Evolutionary conservation across 2,888 invertebrate genomes (phyloP).

Genomic region (Thysanoteuthis rhombus): DNA sequence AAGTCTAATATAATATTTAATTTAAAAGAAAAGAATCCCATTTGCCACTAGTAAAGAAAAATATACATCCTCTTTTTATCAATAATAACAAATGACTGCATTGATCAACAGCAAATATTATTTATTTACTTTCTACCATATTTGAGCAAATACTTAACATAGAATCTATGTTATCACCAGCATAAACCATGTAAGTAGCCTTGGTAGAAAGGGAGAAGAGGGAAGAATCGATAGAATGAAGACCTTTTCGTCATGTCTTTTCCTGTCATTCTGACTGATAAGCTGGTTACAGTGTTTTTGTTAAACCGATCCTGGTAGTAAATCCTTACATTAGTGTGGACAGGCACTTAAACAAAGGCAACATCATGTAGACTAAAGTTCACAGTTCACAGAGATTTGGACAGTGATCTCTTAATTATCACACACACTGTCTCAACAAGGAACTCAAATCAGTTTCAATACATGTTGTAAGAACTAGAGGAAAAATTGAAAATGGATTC

Average conservation of each 20-base stretch:
- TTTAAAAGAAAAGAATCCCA: background rate
- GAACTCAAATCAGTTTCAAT: background rate
- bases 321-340: slow-evolving; percentile 26
- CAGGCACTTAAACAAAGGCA: slow-evolving; percentile 31
- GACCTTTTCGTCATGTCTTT: slow-evolving; percentile 27
- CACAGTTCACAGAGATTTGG: slow-evolving; percentile 29
- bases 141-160: slow-evolving; percentile 12
- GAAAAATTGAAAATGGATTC: slow-evolving; percentile 30
- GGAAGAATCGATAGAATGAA: background rate
- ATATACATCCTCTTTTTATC: background rate
- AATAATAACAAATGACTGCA: background rate
- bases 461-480: slow-evolving; percentile 22
- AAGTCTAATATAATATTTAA: background rate
- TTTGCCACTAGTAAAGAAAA: background rate
- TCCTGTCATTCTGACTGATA: background rate
- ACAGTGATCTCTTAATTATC: slow-evolving; percentile 28
- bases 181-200: background rate
- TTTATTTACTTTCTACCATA: background rate
- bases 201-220: background rate
- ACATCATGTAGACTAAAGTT: slow-evolving; percentile 31
- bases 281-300: slow-evolving; percentile 13
- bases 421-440: slow-evolving; percentile 28
- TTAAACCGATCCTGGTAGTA: background rate
- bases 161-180: background rate
- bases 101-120: background rate